Conservation (phyloP, 2,888 invertebrate species). For the Reticulitermes lucifugus region DNA sequence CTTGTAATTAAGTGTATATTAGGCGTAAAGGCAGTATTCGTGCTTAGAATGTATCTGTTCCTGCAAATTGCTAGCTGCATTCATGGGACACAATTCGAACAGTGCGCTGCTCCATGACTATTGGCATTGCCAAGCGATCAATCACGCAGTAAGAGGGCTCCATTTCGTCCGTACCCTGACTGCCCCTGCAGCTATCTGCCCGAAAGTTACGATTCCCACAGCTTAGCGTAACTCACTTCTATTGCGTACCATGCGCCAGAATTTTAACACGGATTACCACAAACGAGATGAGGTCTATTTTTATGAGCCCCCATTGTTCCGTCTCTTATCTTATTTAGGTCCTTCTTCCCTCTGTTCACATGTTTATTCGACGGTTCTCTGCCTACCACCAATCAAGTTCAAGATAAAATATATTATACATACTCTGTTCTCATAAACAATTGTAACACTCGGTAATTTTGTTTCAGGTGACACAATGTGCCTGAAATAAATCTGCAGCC, state of each 20-base stretch:
- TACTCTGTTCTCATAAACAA: constrained; percentile 8
- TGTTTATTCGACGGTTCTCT: constrained; percentile 23
- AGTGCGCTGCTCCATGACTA: no score
- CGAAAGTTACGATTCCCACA: constrained; percentile 20
- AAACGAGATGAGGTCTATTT: constrained; percentile 35
- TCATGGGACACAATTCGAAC: no score
- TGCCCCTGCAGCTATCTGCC: background rate
- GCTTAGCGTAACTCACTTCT: constrained; percentile 39
- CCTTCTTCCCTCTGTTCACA: background rate
- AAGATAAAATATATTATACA: background rate
- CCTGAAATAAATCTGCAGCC: background rate
- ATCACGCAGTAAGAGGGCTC: background rate
- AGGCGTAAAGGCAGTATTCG: no score
- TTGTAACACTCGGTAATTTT: background rate
- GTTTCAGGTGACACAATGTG: background rate
- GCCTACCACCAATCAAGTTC: background rate
- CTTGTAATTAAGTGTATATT: no score
- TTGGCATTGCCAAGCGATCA: background rate
- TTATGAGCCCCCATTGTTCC: constrained; percentile 39
- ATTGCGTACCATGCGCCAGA: constrained; percentile 19
- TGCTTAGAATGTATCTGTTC: no score
- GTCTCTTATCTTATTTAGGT: constrained; percentile 41
- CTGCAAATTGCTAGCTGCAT: no score
- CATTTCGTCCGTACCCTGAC: background rate
- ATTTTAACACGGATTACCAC: constrained; percentile 40